These are phyloP conservation scores for Sialia sialis DNA, from an alignment of 2,113 vertebrate genomes.

Conservation along the genomic window DNA sequence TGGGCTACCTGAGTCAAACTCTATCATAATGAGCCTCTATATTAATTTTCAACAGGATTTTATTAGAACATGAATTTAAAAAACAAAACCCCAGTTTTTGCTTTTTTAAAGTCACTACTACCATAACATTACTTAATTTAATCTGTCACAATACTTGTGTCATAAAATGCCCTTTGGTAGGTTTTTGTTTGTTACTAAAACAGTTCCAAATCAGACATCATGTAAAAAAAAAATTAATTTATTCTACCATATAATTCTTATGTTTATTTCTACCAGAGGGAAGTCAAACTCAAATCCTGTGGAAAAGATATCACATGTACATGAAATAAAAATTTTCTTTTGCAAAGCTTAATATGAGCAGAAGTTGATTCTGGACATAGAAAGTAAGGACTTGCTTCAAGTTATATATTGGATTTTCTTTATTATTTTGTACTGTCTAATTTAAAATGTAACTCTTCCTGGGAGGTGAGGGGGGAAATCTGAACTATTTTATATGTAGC, in stretches of 20 bases:
- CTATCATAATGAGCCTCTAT: not conserved
- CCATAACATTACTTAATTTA: not conserved
- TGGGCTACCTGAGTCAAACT: not conserved
- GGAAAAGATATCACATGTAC: not conserved
- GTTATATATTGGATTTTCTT: not conserved
- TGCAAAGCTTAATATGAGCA: not conserved
- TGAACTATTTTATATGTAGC: not conserved
- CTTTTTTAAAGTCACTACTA: not conserved
- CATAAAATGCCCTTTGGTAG: not conserved
- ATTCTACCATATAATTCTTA: not conserved
- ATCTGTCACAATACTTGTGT: not conserved
- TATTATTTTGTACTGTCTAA: not conserved
- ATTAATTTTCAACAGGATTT: not conserved
- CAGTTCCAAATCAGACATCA: not conserved
- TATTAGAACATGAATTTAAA: not conserved
- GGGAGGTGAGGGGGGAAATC: accelerated
- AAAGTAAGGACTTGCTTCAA: not conserved
- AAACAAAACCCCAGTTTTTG: no score
- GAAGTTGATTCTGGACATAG: not conserved
- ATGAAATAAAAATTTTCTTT: not conserved
- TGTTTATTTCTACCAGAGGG: not conserved
- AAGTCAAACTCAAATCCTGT: not conserved
- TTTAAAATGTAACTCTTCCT: not conserved
- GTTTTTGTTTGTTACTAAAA: not conserved
- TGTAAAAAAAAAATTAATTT: not conserved